Evolutionary conservation across 2,113 vertebrate genomes (phyloP).

Genomic region (Terrapene triunguis): DNA sequence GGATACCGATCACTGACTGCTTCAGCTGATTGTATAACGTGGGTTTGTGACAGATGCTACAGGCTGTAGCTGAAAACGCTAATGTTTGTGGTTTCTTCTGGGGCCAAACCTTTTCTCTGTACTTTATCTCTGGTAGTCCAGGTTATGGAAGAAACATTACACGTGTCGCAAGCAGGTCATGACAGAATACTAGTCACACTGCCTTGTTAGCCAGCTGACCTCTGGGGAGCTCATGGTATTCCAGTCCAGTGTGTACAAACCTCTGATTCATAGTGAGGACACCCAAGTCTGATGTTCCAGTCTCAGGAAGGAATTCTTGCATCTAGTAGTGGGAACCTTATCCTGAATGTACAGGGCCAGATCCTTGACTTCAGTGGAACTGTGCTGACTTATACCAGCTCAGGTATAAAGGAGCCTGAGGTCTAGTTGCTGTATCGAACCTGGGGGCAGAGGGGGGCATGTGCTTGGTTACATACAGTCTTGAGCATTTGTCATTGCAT

Average conservation of each 20-base stretch:
- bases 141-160: background rate
- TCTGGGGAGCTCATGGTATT: background rate
- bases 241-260: rapidly evolving
- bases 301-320: background rate
- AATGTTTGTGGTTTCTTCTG: background rate
- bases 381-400: background rate
- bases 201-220: background rate
- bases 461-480: background rate
- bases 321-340: background rate
- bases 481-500: background rate
- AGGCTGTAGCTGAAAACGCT: background rate
- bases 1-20: rapidly evolving
- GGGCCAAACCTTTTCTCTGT: background rate
- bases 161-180: rapidly evolving
- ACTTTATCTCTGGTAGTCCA: background rate
- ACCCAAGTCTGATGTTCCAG: background rate
- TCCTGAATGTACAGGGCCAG: background rate
- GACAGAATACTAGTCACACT: background rate
- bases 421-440: background rate
- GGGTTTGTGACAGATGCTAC: background rate
- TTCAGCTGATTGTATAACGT: background rate
- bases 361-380: background rate
- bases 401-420: background rate
- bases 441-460: background rate
- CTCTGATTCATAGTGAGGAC: background rate